Evolutionary conservation across 2,113 vertebrate genomes (phyloP).

Genomic region (Parus major): DNA sequence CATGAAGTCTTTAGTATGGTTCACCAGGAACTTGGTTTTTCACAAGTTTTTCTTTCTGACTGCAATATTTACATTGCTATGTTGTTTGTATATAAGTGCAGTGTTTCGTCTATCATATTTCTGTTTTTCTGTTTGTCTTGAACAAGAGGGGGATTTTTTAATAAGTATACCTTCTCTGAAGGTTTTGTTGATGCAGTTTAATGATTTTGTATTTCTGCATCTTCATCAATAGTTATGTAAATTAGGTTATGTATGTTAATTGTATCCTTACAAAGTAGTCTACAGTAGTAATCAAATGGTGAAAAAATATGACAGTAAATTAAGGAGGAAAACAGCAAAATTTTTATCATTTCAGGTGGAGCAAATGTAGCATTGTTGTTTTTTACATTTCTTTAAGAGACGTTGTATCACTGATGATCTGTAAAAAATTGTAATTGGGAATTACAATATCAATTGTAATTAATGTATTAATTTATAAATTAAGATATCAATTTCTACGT

Average conservation of each 20-base stretch:
- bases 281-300: background rate
- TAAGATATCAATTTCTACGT: background rate
- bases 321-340: background rate
- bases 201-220: background rate
- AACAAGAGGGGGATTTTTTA: background rate
- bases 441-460: background rate
- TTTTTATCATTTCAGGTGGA: background rate
- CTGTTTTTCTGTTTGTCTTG: background rate
- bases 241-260: background rate
- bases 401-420: background rate
- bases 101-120: background rate
- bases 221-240: background rate
- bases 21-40: background rate
- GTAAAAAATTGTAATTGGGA: background rate
- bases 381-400: background rate
- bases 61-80: background rate
- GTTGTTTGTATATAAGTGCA: background rate
- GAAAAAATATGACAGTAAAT: background rate
- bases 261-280: background rate
- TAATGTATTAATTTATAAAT: background rate
- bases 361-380: background rate
- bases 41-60: background rate
- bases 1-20: background rate
- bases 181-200: background rate
- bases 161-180: background rate